Base-by-base conservation (phyloP, 2,113 vertebrate genomes). In the Tapirus terrestris region DNA sequence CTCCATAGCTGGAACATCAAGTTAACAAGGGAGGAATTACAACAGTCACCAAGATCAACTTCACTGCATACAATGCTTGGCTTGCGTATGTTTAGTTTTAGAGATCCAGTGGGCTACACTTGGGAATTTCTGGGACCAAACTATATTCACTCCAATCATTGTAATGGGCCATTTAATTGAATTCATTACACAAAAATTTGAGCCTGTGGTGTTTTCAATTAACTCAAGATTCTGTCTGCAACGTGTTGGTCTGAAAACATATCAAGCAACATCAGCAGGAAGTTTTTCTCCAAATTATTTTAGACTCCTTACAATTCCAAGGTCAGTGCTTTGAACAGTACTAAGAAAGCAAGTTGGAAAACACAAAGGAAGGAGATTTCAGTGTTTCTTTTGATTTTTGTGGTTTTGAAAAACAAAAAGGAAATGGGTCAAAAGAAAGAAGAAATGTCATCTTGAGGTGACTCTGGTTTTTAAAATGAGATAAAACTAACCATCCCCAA, bases 281-380 rank as follows among this genome's bases (percentile, higher is more conserved):
- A 98, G 79, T 76, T 97, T 97, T 95, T 76, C 31, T 89, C 23
- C 67, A 97, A 72, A 91, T 70, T 5, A 27, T 91, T 95, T 93
- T 53, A 96, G n/a, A 91, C 39, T 53, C 91, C 81, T 88, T 72
- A 96, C 68, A 97, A 96, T 85, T 80, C 79, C 96, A 98, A 98
- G 96, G 94, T 96, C 96, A 96, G 27, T 56, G n/a, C 56, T 93
- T 89, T 93, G 36, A 90, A 96, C 63, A 96, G 68, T 36, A 68
- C 12, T 53, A 86, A 94, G 58, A 85, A 29, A 89, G 93, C 56
- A 88, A 97, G 56, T 75, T 31, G 33, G 36, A 95, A 96, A 91
- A 67, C 43, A 96, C 63, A 95, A 96, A 89, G 88, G 25, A 36
- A 51, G 29, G 12, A 18, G 29, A 73, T 93, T 96, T 94, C 65